Evolutionary conservation across 2,797 vertebrate genomes (phyloP).

Genomic region (Galago senegalensis): DNA sequence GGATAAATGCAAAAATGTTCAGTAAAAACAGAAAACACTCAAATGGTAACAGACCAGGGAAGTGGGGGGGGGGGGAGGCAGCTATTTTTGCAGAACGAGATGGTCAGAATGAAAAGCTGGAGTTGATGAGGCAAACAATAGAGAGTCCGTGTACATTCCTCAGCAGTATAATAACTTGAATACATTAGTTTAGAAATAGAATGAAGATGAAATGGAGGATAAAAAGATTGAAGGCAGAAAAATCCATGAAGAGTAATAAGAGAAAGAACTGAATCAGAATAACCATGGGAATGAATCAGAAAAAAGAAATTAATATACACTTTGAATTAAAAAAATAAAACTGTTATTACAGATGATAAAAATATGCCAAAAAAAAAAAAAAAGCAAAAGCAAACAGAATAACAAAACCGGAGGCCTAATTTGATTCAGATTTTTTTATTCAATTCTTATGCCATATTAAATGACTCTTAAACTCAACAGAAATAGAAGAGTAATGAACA

Average conservation of each 20-base stretch:
- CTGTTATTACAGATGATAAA: background rate
- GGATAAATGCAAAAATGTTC: background rate
- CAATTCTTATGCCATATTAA: background rate
- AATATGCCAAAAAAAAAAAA: background rate
- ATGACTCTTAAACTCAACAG: background rate
- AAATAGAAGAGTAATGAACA: background rate
- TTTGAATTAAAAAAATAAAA: conserved; percentile 15
- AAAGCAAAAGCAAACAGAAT: background rate
- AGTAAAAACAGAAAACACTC: conserved; percentile 14
- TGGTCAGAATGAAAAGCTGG: background rate
- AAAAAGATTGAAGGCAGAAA: background rate
- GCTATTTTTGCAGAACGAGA: background rate
- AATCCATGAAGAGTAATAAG: background rate
- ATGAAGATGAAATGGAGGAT: background rate
- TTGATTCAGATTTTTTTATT: conserved; percentile 8
- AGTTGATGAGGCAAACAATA: background rate
- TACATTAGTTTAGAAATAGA: background rate
- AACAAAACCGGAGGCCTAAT: background rate
- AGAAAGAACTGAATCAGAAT: background rate
- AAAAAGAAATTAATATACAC: background rate
- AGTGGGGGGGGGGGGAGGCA: too few species aligned
- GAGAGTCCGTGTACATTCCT: background rate
- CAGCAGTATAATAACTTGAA: background rate
- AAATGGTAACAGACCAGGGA: background rate
- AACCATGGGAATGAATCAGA: background rate